Conservation (phyloP, 2,113 vertebrate species). For the Poeciliopsis prolifica region DNA sequence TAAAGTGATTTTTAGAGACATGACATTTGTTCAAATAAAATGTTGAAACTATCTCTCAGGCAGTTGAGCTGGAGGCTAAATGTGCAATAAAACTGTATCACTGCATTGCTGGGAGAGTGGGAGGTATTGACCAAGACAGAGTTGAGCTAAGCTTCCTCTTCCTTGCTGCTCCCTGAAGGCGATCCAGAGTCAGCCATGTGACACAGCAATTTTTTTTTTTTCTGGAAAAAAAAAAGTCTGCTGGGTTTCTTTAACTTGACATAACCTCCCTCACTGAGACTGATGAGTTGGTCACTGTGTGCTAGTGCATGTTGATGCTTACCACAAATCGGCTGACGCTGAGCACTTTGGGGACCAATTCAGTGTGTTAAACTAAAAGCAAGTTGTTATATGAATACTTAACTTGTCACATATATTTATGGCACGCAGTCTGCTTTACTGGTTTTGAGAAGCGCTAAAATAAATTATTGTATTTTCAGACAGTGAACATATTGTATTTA, state of each 20-base stretch:
- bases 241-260: constrained; percentile 41
- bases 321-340: constrained; percentile 36
- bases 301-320: constrained; percentile 32
- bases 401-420: neutral
- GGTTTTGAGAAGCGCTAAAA: too few relatives aligned
- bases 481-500: neutral
- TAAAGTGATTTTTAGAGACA: neutral
- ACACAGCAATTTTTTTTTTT: constrained; percentile 28
- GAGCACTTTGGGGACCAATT: constrained; percentile 21
- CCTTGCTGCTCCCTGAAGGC: constrained; percentile 44
- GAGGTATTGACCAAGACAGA: constrained; percentile 52
- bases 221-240: constrained; percentile 22
- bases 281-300: constrained; percentile 27
- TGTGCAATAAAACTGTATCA: constrained; percentile 30
- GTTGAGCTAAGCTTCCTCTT: constrained; percentile 39
- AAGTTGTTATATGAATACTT: constrained; percentile 18
- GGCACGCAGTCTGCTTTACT: constrained; percentile 6
- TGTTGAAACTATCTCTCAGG: constrained; percentile 40
- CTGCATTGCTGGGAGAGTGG: constrained; percentile 48
- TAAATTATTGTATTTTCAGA: neutral
- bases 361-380: constrained; percentile 6
- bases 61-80: constrained; percentile 54
- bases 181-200: constrained; percentile 47
- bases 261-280: constrained; percentile 42
- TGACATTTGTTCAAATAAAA: constrained; percentile 30